Evolutionary conservation across 23 tunicate genomes (phyloP), one percentile per base, ranked within the genome.

Genomic region (Diplosoma virens): DNA sequence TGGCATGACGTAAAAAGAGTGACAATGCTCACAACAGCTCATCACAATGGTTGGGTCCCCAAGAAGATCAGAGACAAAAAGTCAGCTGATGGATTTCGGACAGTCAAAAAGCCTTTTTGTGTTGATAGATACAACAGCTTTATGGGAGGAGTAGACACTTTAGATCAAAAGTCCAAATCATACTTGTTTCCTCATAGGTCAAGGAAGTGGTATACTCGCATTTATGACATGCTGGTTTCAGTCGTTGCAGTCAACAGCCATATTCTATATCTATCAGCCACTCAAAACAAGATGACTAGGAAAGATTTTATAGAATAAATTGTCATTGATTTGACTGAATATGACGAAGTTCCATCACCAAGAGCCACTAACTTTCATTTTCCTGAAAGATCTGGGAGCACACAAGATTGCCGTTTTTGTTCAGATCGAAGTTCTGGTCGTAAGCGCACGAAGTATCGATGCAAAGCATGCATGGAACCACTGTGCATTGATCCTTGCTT

Each of bases 161-260:
- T 67, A 17, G 74, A 36, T 67, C 52, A 67, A 67, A 35, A 37
- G 52, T 67, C 74, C 50, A 67, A 67, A 67, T 35, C 52, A 37
- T 67, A 67, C 52, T 67, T 35, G 50, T 67, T 67, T 37, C 74
- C 74, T 37, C 74, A 67, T 67, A 67, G 74, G 74, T 67, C 74
- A 34, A 67, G 50, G 27, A 67, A 67, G 52, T 67, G 74, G 74
- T 67, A 67, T 67, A 67, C 27, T 35, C 52, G 74, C 52, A 67
- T 67, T 67, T 67, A 16, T 67, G 74, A 67, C 74, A 67, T 67
- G 74, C 74, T 67, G 50, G 36, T 67, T 35, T 35, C 52, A 35
- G 74, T 67, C 50, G 52, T 37, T 67, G 52, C 52, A 35, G 74
- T 67, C 74, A 67, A 67, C 52, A 37, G 52, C 74, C 74, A 67